Percentiles rank a stretch among this genome's conserved stretches.
Evolutionary conservation across 2,113 vertebrate species (phyloP).

Genomic region (Bostrychus sinensis): DNA sequence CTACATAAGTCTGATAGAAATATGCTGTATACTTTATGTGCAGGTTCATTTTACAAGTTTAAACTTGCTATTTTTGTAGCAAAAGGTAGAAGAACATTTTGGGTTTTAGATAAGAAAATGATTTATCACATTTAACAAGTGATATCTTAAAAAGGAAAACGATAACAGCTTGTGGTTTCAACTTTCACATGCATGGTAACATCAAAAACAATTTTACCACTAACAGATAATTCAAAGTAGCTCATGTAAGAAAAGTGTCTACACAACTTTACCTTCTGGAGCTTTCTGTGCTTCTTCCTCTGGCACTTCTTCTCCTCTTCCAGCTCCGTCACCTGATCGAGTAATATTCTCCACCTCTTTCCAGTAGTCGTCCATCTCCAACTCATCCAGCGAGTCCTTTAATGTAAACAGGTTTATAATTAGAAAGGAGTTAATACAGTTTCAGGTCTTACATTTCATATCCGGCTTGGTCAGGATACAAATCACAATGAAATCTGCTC

Average conservation of each 20-base stretch:
- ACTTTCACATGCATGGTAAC: too few species aligned
- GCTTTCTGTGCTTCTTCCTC: constrained; percentile 87
- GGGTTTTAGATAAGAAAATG: not conserved
- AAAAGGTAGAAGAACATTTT: too few species aligned
- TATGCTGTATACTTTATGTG: not conserved
- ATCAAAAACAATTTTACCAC: too few species aligned
- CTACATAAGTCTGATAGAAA: constrained; percentile 4
- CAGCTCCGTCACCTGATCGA: constrained; percentile 76
- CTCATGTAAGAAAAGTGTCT: not conserved
- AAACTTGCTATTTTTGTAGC: too few species aligned
- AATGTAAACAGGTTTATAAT: not conserved
- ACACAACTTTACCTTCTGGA: constrained; percentile 84
- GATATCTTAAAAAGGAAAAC: not conserved
- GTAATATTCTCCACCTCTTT: constrained; percentile 92
- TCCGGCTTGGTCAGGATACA: constrained; percentile 2
- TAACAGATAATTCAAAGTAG: not conserved
- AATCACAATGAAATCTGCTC: too few species aligned
- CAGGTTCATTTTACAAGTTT: too few species aligned
- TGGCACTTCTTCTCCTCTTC: constrained; percentile 77
- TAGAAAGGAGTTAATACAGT: not conserved
- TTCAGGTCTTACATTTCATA: constrained; percentile 3
- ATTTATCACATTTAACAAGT: not conserved
- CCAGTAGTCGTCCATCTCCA: constrained; percentile 92
- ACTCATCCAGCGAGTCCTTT: constrained; percentile 94
- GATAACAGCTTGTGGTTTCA: not conserved